Evolutionary conservation across 2,797 vertebrate genomes (phyloP).

Genomic region (Myiotriccus ornatus): DNA sequence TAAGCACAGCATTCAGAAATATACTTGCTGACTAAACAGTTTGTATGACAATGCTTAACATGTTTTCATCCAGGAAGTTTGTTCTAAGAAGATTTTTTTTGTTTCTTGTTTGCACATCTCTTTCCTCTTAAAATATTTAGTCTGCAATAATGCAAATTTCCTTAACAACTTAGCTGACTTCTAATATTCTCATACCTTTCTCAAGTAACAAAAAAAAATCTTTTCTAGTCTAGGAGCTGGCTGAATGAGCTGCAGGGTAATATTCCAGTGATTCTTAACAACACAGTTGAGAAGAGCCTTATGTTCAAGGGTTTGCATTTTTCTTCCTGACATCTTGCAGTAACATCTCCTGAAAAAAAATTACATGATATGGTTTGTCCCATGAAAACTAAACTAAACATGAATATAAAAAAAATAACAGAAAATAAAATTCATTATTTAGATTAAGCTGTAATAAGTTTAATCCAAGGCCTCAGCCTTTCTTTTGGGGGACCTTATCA

Average conservation of each 20-base stretch:
- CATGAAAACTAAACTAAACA: not conserved
- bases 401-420: not conserved
- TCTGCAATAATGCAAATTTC: conserved; percentile 34
- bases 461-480: not conserved
- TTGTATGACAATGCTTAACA: not conserved
- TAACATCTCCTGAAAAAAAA: not conserved
- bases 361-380: not conserved
- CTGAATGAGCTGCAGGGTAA: not conserved
- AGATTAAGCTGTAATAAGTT: not conserved
- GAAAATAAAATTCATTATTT: not conserved
- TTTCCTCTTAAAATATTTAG: conserved; percentile 49
- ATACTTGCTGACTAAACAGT: not conserved
- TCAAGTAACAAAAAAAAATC: conserved; percentile 5
- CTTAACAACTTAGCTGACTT: conserved; percentile 7
- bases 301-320: not conserved
- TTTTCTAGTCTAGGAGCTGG: not conserved
- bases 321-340: conserved; percentile 5
- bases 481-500: not conserved
- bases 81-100: not conserved
- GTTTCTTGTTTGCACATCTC: conserved; percentile 12
- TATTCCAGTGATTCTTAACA: conserved; percentile 8
- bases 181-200: conserved; percentile 9
- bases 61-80: not conserved
- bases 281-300: not conserved
- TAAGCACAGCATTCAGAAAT: not conserved